phyloP scores from a whole-genome alignment of 1,140 invertebrate species.

The Pogonognathellus flavescens region DNA sequence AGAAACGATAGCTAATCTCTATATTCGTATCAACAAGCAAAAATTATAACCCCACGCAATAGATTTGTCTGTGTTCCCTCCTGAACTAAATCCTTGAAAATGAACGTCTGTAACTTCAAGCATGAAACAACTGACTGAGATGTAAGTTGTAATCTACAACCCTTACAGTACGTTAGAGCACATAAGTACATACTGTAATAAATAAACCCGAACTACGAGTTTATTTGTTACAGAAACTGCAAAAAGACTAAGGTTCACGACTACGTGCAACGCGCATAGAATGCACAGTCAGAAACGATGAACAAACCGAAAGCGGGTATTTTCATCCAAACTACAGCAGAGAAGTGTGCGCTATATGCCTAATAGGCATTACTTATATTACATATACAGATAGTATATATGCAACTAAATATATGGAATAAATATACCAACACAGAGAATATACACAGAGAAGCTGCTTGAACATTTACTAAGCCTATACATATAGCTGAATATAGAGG shows the following conservation, averaged over 20 bases:
- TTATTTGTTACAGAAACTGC: neutral
- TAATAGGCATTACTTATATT: too few relatives aligned
- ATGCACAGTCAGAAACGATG: conserved; percentile 1
- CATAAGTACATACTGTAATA: too few relatives aligned
- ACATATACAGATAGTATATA: too few relatives aligned
- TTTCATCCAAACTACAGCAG: neutral
- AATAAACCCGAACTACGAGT: too few relatives aligned
- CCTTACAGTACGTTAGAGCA: too few relatives aligned
- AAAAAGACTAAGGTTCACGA: neutral
- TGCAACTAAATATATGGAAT: neutral
- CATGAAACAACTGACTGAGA: neutral
- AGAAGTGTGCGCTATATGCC: neutral
- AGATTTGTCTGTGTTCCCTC: neutral
- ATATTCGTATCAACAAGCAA: too few relatives aligned
- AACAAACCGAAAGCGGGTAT: conserved; percentile 14
- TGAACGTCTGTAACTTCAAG: neutral
- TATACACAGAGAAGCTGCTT: neutral
- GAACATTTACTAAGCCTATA: neutral
- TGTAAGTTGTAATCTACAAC: too few relatives aligned
- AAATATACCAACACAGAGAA: too few relatives aligned
- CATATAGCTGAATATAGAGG: neutral
- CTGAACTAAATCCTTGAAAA: conserved; percentile 41
- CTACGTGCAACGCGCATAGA: neutral
- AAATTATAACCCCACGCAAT: too few relatives aligned
- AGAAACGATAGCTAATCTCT: too few relatives aligned